These are phyloP conservation scores for Laticauda colubrina DNA, from an alignment of 2,113 vertebrate genomes.

Conservation along the genomic window DNA sequence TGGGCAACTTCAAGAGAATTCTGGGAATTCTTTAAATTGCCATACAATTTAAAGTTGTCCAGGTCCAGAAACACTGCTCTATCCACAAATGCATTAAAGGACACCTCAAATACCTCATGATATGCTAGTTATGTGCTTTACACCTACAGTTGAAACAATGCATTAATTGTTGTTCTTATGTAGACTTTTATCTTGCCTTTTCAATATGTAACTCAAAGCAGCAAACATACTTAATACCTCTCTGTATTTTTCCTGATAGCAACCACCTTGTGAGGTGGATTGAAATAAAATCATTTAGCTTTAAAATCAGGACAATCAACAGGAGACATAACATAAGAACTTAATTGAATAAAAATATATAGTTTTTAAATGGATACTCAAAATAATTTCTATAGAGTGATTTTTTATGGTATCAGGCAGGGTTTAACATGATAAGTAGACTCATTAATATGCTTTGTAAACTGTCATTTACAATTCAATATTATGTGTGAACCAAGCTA, in stretches of 20 bases:
- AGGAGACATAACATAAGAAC: neutral
- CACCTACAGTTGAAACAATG: neutral
- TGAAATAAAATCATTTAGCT: neutral
- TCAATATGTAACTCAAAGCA: neutral
- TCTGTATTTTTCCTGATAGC: neutral
- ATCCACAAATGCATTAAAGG: neutral
- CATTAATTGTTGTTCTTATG: neutral
- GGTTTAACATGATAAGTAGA: neutral
- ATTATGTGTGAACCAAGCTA: neutral
- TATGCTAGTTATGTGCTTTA: neutral
- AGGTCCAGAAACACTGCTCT: neutral
- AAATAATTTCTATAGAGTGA: neutral
- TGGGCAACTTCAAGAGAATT: too few species aligned
- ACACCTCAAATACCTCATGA: neutral
- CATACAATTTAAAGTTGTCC: neutral
- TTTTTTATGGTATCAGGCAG: neutral
- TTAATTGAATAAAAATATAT: neutral
- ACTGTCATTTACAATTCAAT: neutral
- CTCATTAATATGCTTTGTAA: neutral
- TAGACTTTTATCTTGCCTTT: neutral
- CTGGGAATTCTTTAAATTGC: too few species aligned
- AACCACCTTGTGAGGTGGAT: neutral
- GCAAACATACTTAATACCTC: neutral
- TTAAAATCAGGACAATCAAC: neutral
- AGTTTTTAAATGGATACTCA: neutral